A percentile compares a stretch with the other conserved stretches of the same genome.
Evolutionary conservation across 2,888 invertebrate genomes (phyloP).

Genomic region (Gymnosoma rotundatum): DNA sequence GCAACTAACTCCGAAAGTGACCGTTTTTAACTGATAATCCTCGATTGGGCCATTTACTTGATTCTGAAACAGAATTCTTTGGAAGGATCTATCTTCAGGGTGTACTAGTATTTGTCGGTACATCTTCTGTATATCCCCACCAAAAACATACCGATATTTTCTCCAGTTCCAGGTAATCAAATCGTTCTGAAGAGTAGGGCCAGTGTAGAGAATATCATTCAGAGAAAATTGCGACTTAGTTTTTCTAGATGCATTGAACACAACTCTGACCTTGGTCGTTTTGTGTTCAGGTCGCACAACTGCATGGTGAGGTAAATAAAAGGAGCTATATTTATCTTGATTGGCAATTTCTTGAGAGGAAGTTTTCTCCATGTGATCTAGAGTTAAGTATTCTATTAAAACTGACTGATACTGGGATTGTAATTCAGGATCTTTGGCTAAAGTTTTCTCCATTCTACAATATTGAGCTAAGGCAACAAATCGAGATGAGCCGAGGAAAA

Average conservation of each 20-base stretch:
- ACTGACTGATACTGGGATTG: neutral
- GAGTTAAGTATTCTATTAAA: neutral
- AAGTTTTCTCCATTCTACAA: neutral
- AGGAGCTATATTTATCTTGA: neutral
- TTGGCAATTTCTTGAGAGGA: neutral
- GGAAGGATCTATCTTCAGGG: too few relatives aligned
- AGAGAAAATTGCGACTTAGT: too few relatives aligned
- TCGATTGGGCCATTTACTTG: too few relatives aligned
- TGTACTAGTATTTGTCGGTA: neutral
- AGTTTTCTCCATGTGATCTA: neutral
- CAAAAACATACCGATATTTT: neutral
- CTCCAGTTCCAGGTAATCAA: neutral
- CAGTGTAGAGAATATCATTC: too few relatives aligned
- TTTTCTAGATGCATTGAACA: neutral
- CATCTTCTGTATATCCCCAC: neutral
- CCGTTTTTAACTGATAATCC: too few relatives aligned
- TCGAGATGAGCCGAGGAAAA: too few relatives aligned
- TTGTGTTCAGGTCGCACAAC: neutral
- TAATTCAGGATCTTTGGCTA: neutral
- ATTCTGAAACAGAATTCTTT: too few relatives aligned
- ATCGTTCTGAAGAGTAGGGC: neutral
- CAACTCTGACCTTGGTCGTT: neutral
- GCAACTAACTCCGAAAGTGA: too few relatives aligned
- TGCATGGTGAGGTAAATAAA: neutral
- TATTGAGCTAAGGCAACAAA: too few relatives aligned